phyloP scores from a whole-genome alignment of 2,113 vertebrate genomes.

The Engraulis encrasicolus region DNA sequence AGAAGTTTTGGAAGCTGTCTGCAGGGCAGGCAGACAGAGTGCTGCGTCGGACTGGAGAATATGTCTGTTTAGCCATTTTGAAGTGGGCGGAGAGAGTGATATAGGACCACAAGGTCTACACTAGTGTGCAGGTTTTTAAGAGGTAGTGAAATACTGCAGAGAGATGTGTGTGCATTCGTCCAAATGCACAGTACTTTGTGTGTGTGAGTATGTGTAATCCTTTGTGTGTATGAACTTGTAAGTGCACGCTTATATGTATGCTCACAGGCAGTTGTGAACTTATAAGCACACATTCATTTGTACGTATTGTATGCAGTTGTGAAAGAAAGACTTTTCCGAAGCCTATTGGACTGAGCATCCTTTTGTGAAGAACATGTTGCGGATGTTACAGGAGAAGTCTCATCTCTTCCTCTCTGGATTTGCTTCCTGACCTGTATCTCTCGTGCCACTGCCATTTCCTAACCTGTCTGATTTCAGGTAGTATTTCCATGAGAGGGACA shows the following conservation, averaged over 20 bases:
- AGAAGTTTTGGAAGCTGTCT: conserved; percentile 48
- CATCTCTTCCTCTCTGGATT: too few relatives aligned
- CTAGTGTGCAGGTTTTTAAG: neutral
- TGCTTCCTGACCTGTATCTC: too few relatives aligned
- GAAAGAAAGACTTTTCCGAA: too few relatives aligned
- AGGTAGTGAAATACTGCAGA: neutral
- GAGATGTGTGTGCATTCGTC: neutral
- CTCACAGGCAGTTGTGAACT: neutral
- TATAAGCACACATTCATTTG: too few relatives aligned
- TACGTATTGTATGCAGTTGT: too few relatives aligned
- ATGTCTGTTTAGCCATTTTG: neutral
- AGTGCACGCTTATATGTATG: neutral
- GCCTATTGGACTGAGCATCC: too few relatives aligned
- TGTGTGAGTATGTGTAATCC: neutral
- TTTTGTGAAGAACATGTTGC: too few relatives aligned
- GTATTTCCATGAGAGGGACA: too few relatives aligned
- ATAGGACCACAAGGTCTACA: neutral
- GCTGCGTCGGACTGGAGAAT: conserved; percentile 6
- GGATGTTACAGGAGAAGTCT: too few relatives aligned
- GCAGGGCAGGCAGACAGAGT: neutral
- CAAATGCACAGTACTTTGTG: neutral
- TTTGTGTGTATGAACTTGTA: neutral
- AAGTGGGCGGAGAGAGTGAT: neutral
- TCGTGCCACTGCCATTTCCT: too few relatives aligned
- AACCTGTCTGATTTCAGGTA: too few relatives aligned